Percentiles rank a stretch among this genome's conserved stretches.
These are phyloP conservation scores for Sorex maritimensis DNA, from an alignment of 2,797 vertebrate species.

Conservation along the genomic window DNA sequence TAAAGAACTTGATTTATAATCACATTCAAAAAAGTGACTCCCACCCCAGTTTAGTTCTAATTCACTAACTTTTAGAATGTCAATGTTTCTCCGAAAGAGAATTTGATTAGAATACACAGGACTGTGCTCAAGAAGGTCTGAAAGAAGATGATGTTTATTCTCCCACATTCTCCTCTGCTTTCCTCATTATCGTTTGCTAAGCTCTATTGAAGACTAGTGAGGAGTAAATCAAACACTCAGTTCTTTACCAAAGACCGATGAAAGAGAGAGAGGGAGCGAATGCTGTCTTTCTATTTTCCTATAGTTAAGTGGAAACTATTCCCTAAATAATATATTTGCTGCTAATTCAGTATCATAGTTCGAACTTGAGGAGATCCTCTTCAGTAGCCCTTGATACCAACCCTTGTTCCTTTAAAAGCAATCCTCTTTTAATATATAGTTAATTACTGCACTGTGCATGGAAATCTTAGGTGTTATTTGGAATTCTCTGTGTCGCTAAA, in stretches of 20 bases:
- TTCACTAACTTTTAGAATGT: background rate
- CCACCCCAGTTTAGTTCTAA: background rate
- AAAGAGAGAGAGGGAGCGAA: background rate
- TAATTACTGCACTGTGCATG: constrained; percentile 76
- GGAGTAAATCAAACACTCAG: constrained; percentile 41
- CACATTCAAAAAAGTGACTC: background rate
- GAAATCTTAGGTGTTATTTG: constrained; percentile 77
- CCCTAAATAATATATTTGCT: constrained; percentile 70
- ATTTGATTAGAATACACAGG: background rate
- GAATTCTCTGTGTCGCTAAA: constrained; percentile 81
- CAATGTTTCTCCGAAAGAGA: background rate
- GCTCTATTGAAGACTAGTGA: background rate
- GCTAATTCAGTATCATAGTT: constrained; percentile 76
- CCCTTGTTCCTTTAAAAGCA: constrained; percentile 68
- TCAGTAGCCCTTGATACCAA: constrained; percentile 47
- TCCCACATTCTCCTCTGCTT: background rate
- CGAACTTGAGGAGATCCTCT: constrained; percentile 76
- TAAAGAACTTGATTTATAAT: background rate
- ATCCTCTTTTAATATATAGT: constrained; percentile 81
- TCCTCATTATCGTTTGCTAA: background rate
- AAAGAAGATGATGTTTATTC: constrained; percentile 5
- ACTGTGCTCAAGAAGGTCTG: background rate
- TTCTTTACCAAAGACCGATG: background rate
- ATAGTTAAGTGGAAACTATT: constrained; percentile 26
- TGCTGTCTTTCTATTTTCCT: background rate